These are phyloP conservation scores for Epirrhoe alternata DNA, from an alignment of 2,888 invertebrate genomes.

Conservation along the genomic window DNA sequence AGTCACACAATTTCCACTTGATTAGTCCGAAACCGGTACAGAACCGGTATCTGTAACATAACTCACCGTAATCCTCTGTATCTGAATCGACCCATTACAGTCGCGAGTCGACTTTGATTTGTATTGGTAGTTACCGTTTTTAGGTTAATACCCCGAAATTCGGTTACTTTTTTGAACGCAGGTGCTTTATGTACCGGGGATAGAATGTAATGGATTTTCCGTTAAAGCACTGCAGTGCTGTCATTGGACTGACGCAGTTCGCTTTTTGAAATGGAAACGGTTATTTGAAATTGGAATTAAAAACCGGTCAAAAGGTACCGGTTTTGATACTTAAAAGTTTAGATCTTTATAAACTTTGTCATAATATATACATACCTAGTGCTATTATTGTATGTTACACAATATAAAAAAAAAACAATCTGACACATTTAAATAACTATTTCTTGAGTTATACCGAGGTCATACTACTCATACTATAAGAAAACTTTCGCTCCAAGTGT, in stretches of 20 bases:
- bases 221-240: slow-evolving; percentile 13
- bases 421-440: too few relatives aligned
- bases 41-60: slow-evolving; percentile 36
- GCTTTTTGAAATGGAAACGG: not conserved
- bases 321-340: too few relatives aligned
- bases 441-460: too few relatives aligned
- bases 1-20: slow-evolving; percentile 25
- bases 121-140: slow-evolving; percentile 48
- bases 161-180: slow-evolving; percentile 40
- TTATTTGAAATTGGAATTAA: not conserved
- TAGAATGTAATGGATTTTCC: slow-evolving; percentile 19
- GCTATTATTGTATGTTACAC: too few relatives aligned
- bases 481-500: too few relatives aligned
- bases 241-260: not conserved
- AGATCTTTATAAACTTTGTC: too few relatives aligned
- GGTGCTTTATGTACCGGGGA: slow-evolving; percentile 37
- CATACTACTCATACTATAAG: too few relatives aligned
- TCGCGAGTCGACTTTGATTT: slow-evolving; percentile 47
- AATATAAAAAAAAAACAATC: too few relatives aligned
- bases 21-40: slow-evolving; percentile 36
- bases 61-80: slow-evolving; percentile 42
- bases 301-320: not conserved
- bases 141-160: slow-evolving; percentile 45
- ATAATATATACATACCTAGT: too few relatives aligned
- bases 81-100: slow-evolving; percentile 45